Percentiles rank a stretch among this genome's conserved stretches.
Evolutionary conservation across 1,140 invertebrate genomes (phyloP).

Genomic region (Hermetia illucens): DNA sequence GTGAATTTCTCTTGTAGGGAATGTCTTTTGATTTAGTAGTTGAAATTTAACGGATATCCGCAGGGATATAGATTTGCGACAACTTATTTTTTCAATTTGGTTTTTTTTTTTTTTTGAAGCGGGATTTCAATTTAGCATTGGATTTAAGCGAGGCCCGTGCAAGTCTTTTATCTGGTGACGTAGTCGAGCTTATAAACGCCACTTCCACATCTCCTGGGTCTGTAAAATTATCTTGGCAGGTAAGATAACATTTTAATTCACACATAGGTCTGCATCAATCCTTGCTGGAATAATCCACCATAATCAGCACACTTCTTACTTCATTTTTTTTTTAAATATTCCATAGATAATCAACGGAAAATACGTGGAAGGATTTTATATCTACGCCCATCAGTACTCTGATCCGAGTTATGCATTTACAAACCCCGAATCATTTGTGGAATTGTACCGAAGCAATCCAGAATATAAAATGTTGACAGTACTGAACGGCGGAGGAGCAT

Average conservation of each 20-base stretch:
- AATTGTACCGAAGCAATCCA: conserved; percentile 15
- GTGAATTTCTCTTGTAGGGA: too few species aligned
- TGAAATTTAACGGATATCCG: neutral
- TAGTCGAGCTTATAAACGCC: conserved; percentile 66
- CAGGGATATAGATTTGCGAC: neutral
- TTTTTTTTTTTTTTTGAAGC: neutral
- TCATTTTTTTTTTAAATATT: conserved; percentile 1
- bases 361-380: conserved; percentile 49
- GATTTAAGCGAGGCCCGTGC: conserved; percentile 45
- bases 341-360: conserved; percentile 41
- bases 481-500: conserved; percentile 44
- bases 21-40: too few species aligned
- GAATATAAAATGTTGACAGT: conserved; percentile 52
- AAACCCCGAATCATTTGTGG: neutral
- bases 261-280: too few species aligned
- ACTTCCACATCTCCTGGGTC: conserved; percentile 67
- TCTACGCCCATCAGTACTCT: conserved; percentile 34
- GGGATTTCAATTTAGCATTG: conserved; percentile 36
- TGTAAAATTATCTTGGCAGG: conserved; percentile 75
- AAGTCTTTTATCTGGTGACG: conserved; percentile 50
- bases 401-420: conserved; percentile 10
- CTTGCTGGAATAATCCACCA: too few species aligned
- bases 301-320: too few species aligned
- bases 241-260: conserved; percentile 21
- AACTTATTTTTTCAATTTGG: conserved; percentile 1